Conservation (phyloP, 2,113 vertebrate genomes). For the Perca flavescens region DNA sequence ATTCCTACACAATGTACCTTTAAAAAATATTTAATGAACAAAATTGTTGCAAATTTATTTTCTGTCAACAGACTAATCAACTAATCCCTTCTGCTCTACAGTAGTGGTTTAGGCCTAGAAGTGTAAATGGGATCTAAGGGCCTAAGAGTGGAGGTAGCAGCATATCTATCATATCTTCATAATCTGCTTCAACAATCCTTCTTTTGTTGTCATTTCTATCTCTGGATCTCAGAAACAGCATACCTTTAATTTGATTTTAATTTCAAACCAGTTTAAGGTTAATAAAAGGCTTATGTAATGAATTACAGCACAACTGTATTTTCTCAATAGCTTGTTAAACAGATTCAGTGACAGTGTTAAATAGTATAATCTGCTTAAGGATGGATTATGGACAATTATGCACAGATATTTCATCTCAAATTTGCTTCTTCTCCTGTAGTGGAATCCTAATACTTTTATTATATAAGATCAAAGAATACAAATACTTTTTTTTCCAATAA, state of each 20-base stretch:
- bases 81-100: neutral
- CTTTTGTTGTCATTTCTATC: too few relatives aligned
- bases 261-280: neutral
- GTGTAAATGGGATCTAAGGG: too few relatives aligned
- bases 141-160: too few relatives aligned
- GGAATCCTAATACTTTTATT: neutral
- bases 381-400: neutral
- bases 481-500: neutral
- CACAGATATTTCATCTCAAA: neutral
- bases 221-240: too few relatives aligned
- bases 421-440: neutral
- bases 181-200: too few relatives aligned
- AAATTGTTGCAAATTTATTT: too few relatives aligned
- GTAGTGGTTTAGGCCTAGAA: neutral
- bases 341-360: neutral
- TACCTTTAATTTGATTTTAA: too few relatives aligned
- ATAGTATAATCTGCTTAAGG: slow-evolving; percentile 1
- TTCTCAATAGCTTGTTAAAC: neutral
- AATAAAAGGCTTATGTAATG: neutral
- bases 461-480: neutral
- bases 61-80: neutral
- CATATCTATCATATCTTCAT: too few relatives aligned
- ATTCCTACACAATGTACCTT: too few relatives aligned
- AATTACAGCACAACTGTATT: neutral
- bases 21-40: too few relatives aligned